phyloP scores from a whole-genome alignment of 2,888 invertebrate genomes.

The Strigamia crassipes region DNA sequence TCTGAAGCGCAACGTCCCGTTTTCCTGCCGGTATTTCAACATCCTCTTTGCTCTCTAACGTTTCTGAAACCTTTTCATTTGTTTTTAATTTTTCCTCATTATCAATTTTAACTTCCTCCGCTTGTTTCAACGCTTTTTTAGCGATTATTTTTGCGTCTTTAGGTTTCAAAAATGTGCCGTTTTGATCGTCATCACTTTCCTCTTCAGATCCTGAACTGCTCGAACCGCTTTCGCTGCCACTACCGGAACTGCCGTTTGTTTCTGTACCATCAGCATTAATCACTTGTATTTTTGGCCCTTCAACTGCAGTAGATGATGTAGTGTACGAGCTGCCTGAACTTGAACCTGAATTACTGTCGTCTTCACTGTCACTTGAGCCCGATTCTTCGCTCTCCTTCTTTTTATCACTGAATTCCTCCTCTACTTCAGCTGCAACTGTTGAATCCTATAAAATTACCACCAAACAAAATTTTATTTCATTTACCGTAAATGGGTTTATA shows the following conservation, averaged over 20 bases:
- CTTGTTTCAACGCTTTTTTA: background rate
- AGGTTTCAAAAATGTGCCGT: background rate
- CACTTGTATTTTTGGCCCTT: background rate
- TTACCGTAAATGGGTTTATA: background rate
- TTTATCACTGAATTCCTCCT: background rate
- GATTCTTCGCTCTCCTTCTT: background rate
- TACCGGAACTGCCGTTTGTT: background rate
- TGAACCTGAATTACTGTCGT: conserved; percentile 8
- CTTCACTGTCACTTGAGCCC: background rate
- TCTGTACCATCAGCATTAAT: conserved; percentile 7
- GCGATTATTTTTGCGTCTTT: background rate
- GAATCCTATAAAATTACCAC: background rate
- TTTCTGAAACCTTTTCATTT: background rate
- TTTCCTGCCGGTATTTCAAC: background rate
- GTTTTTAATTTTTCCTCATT: background rate
- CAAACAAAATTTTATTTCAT: background rate
- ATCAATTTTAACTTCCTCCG: background rate
- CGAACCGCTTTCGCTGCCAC: background rate
- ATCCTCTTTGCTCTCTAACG: background rate
- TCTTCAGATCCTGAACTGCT: background rate
- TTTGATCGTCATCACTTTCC: background rate
- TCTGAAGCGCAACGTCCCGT: background rate
- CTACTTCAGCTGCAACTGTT: background rate
- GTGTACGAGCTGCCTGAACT: background rate
- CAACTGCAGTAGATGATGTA: background rate